Evolutionary conservation across 2,888 invertebrate species (phyloP), one percentile per base, ranked within the genome.

Genomic region (Gymnosoma rotundatum): DNA sequence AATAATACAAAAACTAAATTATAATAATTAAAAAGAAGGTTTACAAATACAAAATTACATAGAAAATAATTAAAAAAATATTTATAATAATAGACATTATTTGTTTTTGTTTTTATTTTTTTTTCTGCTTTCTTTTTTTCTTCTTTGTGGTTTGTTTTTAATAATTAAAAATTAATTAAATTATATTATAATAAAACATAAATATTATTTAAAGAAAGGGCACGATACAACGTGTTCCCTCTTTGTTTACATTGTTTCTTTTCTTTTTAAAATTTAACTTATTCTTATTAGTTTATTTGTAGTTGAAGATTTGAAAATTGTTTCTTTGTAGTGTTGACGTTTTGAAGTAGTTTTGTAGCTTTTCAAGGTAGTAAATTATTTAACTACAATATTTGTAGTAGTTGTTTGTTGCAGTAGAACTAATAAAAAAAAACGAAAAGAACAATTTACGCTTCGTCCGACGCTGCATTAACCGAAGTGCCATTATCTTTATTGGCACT

Each of bases 381-480:
- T 63, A 67, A 60, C 73, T 73, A 79, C 66, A 79, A 73, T 45
- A 58, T 48, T 73, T 73, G 78, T 72, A 79, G 78, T 38, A 69
- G 54, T 56, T 32, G 38, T 32, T 32, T 67, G 75, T 45, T 50
- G 67, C 7, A 16, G 48, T 45, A 58, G 60, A 48, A 72, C 56
- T 78, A 79, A 66, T 32, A 52, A 56, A 52, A 21, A n/a, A 48
- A 38, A n/a, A 48, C 16, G 52, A 20, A 58, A 66, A 42, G 2
- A 36, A 1, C 21, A 66, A 48, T 88, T 89, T 89, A 90, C 89
- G 90, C 91, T 88, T 91, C 91, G 86, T 91, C 91, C 58, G 90
- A 89, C 80, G 86, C 81, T 78, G 80, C 78, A 61, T 86, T 82
- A 52, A 72, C 82, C 56, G 70, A 64, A 82, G 88, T 86, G 83